phyloP scores from a whole-genome alignment of 2,888 invertebrate species.

The Arge pagana region DNA sequence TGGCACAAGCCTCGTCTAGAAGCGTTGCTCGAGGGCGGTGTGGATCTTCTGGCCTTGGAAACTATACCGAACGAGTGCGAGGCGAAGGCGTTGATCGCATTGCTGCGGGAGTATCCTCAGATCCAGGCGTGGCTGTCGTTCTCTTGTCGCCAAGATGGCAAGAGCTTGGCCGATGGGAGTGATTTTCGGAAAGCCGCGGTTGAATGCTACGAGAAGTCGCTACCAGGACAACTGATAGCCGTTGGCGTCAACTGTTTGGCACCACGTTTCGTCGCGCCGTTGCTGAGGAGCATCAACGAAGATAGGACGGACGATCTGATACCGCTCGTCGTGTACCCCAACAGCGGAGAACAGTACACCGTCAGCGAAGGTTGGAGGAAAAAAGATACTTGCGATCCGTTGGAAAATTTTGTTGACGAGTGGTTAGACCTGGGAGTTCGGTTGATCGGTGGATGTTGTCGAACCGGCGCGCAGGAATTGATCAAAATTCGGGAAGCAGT shows the following conservation, averaged over 20 bases:
- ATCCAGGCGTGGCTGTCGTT: conserved; percentile 87
- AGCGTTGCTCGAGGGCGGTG: conserved; percentile 78
- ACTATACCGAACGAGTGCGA: conserved; percentile 88
- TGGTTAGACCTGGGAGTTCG: conserved; percentile 83
- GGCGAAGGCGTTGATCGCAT: conserved; percentile 79
- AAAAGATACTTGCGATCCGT: conserved; percentile 68
- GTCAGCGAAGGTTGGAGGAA: conserved; percentile 66
- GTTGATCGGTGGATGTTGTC: conserved; percentile 91
- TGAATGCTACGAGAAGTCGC: conserved; percentile 65
- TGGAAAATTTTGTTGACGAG: conserved; percentile 73
- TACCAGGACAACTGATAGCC: conserved; percentile 77
- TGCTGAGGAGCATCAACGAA: conserved; percentile 65
- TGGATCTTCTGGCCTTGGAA: conserved; percentile 86
- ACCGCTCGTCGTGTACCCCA: conserved; percentile 88
- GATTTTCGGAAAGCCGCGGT: conserved; percentile 74
- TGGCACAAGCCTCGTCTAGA: conserved; percentile 87
- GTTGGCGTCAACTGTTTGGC: conserved; percentile 89
- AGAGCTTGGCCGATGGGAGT: conserved; percentile 78
- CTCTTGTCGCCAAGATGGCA: conserved; percentile 73
- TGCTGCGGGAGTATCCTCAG: conserved; percentile 78
- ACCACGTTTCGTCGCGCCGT: conserved; percentile 67
- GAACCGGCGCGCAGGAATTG: conserved; percentile 83
- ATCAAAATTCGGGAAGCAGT: conserved; percentile 72
- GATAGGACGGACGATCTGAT: conserved; percentile 60
- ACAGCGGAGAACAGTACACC: conserved; percentile 85